These are phyloP conservation scores for Acrobasis consociella DNA, from an alignment of 2,888 invertebrate species.

Conservation along the genomic window DNA sequence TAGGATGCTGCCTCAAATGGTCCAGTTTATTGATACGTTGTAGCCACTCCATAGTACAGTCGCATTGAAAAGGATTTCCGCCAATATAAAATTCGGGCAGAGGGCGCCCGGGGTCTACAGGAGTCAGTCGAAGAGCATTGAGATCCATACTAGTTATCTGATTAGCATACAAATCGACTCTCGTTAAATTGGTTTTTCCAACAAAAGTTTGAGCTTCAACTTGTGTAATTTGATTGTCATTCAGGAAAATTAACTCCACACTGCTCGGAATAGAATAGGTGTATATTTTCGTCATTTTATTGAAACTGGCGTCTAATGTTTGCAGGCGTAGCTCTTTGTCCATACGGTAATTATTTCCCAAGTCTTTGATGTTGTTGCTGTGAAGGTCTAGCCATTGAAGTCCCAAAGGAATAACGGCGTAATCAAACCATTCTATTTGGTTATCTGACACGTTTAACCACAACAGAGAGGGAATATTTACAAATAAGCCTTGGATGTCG, in stretches of 20 bases:
- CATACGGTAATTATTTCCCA: slow-evolving; percentile 88
- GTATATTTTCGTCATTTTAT: slow-evolving; percentile 90
- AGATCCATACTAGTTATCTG: slow-evolving; percentile 95
- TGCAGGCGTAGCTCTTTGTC: slow-evolving; percentile 89
- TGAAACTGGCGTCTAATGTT: slow-evolving; percentile 95
- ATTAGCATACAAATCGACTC: slow-evolving; percentile 96
- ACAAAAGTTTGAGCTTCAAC: slow-evolving; percentile 95
- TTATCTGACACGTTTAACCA: slow-evolving; percentile 97
- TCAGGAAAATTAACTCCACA: slow-evolving; percentile 92
- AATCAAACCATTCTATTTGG: slow-evolving; percentile 94
- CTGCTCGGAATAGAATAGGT: slow-evolving; percentile 91
- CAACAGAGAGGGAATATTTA: slow-evolving; percentile 90
- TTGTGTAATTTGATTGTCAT: slow-evolving; percentile 92
- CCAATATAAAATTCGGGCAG: slow-evolving; percentile 96
- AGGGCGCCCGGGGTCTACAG: slow-evolving; percentile 88
- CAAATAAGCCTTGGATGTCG: slow-evolving; percentile 92
- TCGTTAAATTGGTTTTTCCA: slow-evolving; percentile 93
- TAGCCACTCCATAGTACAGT: slow-evolving; percentile 98
- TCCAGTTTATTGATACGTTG: slow-evolving; percentile 94
- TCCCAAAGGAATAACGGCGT: slow-evolving; percentile 90
- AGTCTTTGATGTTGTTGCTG: slow-evolving; percentile 90
- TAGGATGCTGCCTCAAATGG: slow-evolving; percentile 92
- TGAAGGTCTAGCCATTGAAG: slow-evolving; percentile 95
- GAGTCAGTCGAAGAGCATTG: slow-evolving; percentile 91
- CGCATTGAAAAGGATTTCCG: slow-evolving; percentile 96